Evolutionary conservation across 2,888 invertebrate species (phyloP), one percentile per base, ranked within the genome.

Genomic region (Drosophila tanythrix): DNA sequence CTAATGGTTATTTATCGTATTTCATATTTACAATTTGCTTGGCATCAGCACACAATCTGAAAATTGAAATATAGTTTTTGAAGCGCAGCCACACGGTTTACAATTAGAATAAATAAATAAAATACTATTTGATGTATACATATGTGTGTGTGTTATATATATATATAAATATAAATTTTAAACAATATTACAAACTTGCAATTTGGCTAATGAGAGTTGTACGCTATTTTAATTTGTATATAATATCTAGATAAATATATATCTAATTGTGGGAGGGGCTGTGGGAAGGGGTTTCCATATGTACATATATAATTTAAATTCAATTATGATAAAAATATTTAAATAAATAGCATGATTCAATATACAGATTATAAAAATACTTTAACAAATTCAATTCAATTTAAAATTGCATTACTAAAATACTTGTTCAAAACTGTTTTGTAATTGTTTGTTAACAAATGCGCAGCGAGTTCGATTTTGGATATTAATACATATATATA

Each of bases 121-220:
- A 81, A 77, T 74, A 80, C 70, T 74, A 62, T 51, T 64, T 66
- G 56, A 46, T 70, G 59, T 65, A 51, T 50, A 71, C 68, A 74
- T 64, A 38, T 36, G 43, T 48, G 64, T 51, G 10, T 31, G 3
- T 21, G 3, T 50, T 50, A 50, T 29, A 10, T 18, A 51, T 40
- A 31, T 31, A 60, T 36, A 50, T 50, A 36, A 10, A 11, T 25
- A n/a, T 56, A 65, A 29, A 65, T 70, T 66, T 29, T 18, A 36
- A 69, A 62, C 33, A 69, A 62, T 51, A 69, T 70, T 74, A 83
- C 60, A 82, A 74, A 55, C 27, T 82, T 86, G 58, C 69, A 88
- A 85, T 88, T 87, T 88, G 87, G 87, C 87, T 87, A 87, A 88
- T 83, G 88, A 86, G 87, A 87, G 58, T 72, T 75, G 51, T 74